Percentiles rank a stretch among this genome's conserved stretches.
Conservation (phyloP, 1,140 invertebrate species). For the Radopholus similis region DNA sequence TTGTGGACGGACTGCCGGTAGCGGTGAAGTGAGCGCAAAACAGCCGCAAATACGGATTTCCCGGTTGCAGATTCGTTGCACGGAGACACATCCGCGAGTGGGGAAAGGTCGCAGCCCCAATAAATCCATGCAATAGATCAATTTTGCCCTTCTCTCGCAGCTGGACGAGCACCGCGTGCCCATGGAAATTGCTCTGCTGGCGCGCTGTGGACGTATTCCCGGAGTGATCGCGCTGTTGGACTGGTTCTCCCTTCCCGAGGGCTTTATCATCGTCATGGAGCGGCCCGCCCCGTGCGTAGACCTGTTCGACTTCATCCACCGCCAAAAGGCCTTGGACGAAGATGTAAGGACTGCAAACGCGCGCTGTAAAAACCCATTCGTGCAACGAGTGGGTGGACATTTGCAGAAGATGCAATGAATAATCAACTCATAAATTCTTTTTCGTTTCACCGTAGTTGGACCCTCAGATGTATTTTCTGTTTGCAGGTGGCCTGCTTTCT, state of each 20-base stretch:
- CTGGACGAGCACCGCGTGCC: conserved; percentile 56
- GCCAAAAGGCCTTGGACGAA: conserved; percentile 56
- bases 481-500: conserved; percentile 58
- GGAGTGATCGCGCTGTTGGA: conserved; percentile 63
- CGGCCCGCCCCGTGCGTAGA: conserved; percentile 62
- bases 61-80: conserved; percentile 57
- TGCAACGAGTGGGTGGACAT: too few species aligned
- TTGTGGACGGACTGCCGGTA: conserved; percentile 61
- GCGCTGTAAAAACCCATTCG: too few species aligned
- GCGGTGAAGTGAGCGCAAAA: conserved; percentile 55
- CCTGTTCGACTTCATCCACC: conserved; percentile 64
- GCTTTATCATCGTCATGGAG: conserved; percentile 64
- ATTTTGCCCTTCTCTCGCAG: neutral
- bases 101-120: conserved; percentile 52
- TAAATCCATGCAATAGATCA: neutral
- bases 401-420: too few species aligned
- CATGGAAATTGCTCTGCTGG: conserved; percentile 62
- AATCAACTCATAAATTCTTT: too few species aligned
- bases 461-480: neutral
- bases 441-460: too few species aligned
- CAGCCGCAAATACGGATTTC: neutral
- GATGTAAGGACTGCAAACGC: conserved; percentile 34
- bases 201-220: conserved; percentile 59
- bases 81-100: conserved; percentile 63
- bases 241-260: conserved; percentile 60